Base-by-base conservation (phyloP, 2,888 invertebrate species). In the Heliconius hortense region DNA sequence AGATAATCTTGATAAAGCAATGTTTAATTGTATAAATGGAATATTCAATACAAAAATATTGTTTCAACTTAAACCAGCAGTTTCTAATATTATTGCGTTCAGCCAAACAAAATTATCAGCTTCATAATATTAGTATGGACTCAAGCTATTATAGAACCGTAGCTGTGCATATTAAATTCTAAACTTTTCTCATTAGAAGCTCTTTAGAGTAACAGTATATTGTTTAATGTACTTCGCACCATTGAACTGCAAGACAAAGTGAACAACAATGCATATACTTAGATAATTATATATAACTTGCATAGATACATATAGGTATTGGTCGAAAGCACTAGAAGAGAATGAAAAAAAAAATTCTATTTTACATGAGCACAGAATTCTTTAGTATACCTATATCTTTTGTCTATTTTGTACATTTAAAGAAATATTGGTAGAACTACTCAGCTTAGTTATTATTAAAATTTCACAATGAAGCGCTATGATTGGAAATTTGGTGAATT, bases 161-260 rank as follows among this genome's bases (percentile, higher is more conserved):
- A 28, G 59, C 59, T 60, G 24, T 71, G 39, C 39, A 71, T 71
- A 60, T 59, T 60, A 69, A n/a, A 60, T 21, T 18, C 59, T 62
- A 15, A 70, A 77, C 69, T 75, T 73, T 73, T 71, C 75, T 75
- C 77, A 75, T 77, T 75, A 75, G 53, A 48, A 35, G 39, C 75
- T 35, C 66, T 66, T 66, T 66, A 59, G 15, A 21, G 56, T 26
- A 48, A 24, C 48, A 15, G 15, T 28, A 60, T 69, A 72, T 68
- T 72, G 73, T 74, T 76, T 56, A 76, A 78, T 72, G 66, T 72
- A 70, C 28, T 66, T 69, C 15, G 28, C 43, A 24, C 59, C 74
- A 73, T 35, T 75, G 74, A 66, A 53, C 72, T 72, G 76, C 72
- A 35, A 15, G 39, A 26, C 35, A 15, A 26, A 21, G 39, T 28